Evolutionary conservation across 2,113 vertebrate genomes (phyloP).

Genomic region (Takifugu flavidus): DNA sequence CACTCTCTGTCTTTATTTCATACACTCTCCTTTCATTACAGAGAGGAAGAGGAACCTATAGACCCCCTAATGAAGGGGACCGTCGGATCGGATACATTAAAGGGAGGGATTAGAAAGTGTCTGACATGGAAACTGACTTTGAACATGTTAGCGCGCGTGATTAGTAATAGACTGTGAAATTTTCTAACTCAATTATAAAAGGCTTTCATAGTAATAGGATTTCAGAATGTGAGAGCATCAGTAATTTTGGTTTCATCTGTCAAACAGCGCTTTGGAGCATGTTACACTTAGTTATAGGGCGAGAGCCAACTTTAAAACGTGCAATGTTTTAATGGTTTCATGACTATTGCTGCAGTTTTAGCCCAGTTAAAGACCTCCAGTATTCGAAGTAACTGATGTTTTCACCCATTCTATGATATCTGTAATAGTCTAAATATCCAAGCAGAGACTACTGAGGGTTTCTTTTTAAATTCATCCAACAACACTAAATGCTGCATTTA

Average conservation of each 20-base stretch:
- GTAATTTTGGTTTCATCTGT: constrained; percentile 57
- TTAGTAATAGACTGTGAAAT: constrained; percentile 66
- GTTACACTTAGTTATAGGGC: constrained; percentile 44
- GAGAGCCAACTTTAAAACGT: constrained; percentile 18
- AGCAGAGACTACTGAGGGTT: not conserved
- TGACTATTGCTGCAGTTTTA: constrained; percentile 32
- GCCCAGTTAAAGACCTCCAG: constrained; percentile 1
- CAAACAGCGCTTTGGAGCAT: constrained; percentile 42
- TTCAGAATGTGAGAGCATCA: constrained; percentile 56
- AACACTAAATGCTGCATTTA: constrained; percentile 8
- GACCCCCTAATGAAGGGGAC: constrained; percentile 63
- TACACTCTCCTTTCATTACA: constrained; percentile 61
- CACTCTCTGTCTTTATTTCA: constrained; percentile 53
- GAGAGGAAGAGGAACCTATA: constrained; percentile 57
- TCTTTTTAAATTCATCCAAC: not conserved
- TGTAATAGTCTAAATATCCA: constrained; percentile 5
- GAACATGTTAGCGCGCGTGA: constrained; percentile 58
- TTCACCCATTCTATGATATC: constrained; percentile 24
- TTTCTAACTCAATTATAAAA: constrained; percentile 63
- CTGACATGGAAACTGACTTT: constrained; percentile 65
- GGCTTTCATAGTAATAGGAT: constrained; percentile 65
- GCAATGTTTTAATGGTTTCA: constrained; percentile 35
- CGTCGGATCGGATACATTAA: constrained; percentile 58
- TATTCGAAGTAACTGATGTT: constrained; percentile 14
- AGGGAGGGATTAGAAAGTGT: constrained; percentile 63